Base-by-base conservation (phyloP, 2,113 vertebrate species). In the Sapajus apella region DNA sequence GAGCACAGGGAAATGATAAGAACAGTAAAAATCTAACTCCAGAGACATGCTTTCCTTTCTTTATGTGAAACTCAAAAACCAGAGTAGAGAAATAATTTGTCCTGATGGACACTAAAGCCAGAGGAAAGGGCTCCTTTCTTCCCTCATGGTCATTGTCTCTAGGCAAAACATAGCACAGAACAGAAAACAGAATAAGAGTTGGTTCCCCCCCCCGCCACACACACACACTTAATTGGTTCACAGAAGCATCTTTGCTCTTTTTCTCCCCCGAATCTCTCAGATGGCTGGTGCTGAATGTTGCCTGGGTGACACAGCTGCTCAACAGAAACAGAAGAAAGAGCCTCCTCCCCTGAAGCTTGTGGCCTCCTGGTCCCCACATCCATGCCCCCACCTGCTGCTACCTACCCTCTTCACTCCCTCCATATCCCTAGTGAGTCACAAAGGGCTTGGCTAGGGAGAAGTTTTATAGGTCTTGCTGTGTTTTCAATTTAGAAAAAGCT, bases 21-120 rank as follows among this genome's bases (percentile, higher is more conserved):
- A 75, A 68, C 30, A 95, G 94, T 96, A 92, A 14, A 56, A 94
- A 88, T 77, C 77, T 25, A 43, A 86, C 84, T 45, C 92, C 70
- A 81, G 82, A 97, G 68, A 94, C 5, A 43, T 40, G 68, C 50
- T 56, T 56, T 25, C 37, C 40, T 94, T 70, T 91, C 94, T 95
- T 96, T 96, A 77, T 75, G 95, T 93, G 58, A 93, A 90, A 82
- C 95, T 97, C 21, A 94, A 97, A 76, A 96, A 56, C 25, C 21
- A 32, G 76, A 16, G 0, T 96, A 40, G 85, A 97, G 91, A 96
- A 96, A 83, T 0, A 82, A 61, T 77, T 91, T 90, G 43, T 87
- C 55, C 92, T 93, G 37, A 81, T 16, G 85, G 43, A 93, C 32
- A 90, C 70, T 83, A 37, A 97, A 90, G 61, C 8, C 50, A 52